Evolutionary conservation across 2,797 vertebrate genomes (phyloP).

Genomic region (Ispidina picta): DNA sequence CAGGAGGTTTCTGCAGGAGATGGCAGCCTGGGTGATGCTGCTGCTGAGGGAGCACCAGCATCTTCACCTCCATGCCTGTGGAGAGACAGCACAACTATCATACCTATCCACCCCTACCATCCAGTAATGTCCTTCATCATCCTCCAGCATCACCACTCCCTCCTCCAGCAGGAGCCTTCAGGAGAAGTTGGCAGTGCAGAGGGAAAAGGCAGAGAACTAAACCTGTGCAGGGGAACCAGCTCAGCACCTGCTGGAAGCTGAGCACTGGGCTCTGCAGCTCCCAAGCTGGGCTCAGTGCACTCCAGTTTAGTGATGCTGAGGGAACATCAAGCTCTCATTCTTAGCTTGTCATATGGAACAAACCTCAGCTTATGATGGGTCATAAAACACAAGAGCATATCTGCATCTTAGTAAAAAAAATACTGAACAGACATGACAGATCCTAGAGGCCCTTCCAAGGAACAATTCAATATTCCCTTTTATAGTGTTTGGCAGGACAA

Average conservation of each 20-base stretch:
- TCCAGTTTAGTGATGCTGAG: background rate
- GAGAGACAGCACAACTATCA: background rate
- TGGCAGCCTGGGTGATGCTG: background rate
- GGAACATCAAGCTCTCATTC: background rate
- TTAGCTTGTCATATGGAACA: background rate
- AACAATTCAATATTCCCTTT: slow-evolving; percentile 64
- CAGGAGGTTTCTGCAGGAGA: background rate
- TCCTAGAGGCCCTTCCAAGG: slow-evolving; percentile 55
- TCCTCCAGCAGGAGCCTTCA: background rate
- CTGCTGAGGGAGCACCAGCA: background rate
- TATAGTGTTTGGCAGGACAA: slow-evolving; percentile 62
- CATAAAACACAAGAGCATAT: background rate
- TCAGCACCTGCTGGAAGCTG: background rate
- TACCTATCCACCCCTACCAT: background rate
- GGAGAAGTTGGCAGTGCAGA: background rate
- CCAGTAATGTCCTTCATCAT: background rate
- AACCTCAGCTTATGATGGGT: background rate
- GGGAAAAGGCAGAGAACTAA: background rate
- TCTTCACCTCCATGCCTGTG: background rate
- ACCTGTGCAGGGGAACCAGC: background rate
- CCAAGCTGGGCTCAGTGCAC: background rate
- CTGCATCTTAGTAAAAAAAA: background rate
- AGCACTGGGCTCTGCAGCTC: background rate
- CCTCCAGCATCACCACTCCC: background rate
- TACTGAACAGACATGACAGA: slow-evolving; percentile 23